Percentiles rank a stretch among this genome's conserved stretches.
These are phyloP conservation scores for Bellardia pandia DNA, from an alignment of 2,888 invertebrate species.

Conservation along the genomic window DNA sequence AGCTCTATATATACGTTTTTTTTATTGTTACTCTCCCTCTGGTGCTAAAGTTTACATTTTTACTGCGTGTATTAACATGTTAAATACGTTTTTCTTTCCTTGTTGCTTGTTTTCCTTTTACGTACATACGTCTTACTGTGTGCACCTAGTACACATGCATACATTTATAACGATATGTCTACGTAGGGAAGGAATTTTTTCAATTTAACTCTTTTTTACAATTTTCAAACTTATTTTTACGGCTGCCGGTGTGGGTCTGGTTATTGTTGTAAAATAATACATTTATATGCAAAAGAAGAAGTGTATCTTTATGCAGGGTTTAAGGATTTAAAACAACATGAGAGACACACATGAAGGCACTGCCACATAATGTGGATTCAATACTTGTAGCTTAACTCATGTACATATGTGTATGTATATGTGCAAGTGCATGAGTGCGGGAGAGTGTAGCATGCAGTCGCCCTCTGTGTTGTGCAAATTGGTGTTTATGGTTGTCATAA, in stretches of 20 bases:
- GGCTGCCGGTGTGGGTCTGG: neutral
- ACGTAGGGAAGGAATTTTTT: conserved; percentile 1
- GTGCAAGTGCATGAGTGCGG: neutral
- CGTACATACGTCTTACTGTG: neutral
- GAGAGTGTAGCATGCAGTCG: conserved; percentile 12
- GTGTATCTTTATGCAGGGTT: conserved; percentile 40
- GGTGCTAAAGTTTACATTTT: conserved; percentile 42
- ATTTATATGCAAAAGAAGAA: conserved; percentile 52
- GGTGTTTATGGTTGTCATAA: conserved; percentile 60
- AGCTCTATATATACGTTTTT: neutral
- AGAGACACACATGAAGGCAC: neutral
- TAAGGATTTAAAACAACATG: conserved; percentile 46
- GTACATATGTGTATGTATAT: neutral
- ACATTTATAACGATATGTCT: neutral
- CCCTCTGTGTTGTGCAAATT: conserved; percentile 59
- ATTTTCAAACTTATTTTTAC: conserved; percentile 50
- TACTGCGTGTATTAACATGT: conserved; percentile 47
- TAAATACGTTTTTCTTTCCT: conserved; percentile 22
- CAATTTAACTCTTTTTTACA: conserved; percentile 30
- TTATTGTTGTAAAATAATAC: conserved; percentile 7
- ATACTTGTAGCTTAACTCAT: neutral
- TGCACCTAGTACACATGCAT: neutral
- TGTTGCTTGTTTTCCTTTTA: neutral
- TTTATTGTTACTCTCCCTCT: neutral
- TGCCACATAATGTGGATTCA: neutral